A percentile compares a stretch with the other conserved stretches of the same genome.
Conservation (phyloP, 2,113 vertebrate species). For the Sorex fumeus region DNA sequence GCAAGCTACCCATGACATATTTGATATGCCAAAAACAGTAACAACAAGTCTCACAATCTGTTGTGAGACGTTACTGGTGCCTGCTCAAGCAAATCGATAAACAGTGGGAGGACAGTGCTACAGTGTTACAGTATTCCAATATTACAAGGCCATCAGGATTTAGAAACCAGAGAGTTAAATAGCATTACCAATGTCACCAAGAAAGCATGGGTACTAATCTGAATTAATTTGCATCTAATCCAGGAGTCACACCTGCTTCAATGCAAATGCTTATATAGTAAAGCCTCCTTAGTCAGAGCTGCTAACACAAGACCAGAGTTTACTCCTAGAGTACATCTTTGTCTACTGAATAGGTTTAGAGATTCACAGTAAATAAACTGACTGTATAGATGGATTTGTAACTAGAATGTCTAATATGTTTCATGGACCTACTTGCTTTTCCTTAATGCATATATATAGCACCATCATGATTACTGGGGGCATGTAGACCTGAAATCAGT, state of each 20-base stretch:
- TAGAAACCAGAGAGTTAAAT: neutral
- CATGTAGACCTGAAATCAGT: neutral
- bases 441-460: neutral
- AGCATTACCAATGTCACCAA: neutral
- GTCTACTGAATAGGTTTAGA: neutral
- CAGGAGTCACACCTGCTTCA: neutral
- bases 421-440: neutral
- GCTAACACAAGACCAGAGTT: neutral
- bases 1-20: too few species aligned
- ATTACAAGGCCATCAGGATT: neutral
- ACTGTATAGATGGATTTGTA: neutral
- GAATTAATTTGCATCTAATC: neutral
- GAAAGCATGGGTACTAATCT: neutral
- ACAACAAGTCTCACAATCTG: too few species aligned
- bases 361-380: neutral
- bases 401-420: neutral
- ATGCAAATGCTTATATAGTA: neutral
- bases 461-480: neutral
- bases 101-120: too few species aligned
- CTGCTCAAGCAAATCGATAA: too few species aligned
- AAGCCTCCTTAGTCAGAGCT: neutral
- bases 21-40: too few species aligned
- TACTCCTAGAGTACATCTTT: neutral
- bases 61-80: too few species aligned
- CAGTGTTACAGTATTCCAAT: neutral